These are phyloP conservation scores for Andricus quercusramuli DNA, from an alignment of 2,888 invertebrate species.

Conservation along the genomic window DNA sequence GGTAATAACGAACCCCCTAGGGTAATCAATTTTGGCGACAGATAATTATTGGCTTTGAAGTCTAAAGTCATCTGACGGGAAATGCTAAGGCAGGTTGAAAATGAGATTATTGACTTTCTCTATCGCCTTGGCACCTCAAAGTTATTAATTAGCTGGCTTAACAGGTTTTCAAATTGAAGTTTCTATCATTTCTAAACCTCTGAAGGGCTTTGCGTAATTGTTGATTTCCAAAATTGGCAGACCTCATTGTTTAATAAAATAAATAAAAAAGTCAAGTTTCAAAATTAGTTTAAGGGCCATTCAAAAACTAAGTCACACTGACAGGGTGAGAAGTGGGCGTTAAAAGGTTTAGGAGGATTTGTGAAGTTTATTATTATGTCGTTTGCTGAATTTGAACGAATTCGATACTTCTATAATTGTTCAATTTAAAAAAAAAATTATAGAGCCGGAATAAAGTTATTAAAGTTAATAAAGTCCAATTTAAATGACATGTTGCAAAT, in stretches of 20 bases:
- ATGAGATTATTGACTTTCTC: conserved; percentile 36
- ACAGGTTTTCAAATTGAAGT: neutral
- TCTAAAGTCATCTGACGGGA: conserved; percentile 47
- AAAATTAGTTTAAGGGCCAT: neutral
- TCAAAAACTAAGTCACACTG: too few relatives aligned
- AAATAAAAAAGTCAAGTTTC: neutral
- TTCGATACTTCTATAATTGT: conserved; percentile 55
- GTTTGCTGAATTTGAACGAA: conserved; percentile 64
- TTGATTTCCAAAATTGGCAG: neutral
- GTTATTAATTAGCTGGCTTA: conserved; percentile 25
- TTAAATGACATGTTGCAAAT: neutral
- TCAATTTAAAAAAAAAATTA: neutral
- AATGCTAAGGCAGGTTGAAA: conserved; percentile 21
- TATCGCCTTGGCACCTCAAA: conserved; percentile 14
- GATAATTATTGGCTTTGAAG: conserved; percentile 69
- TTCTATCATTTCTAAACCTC: too few relatives aligned
- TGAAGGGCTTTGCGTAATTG: neutral
- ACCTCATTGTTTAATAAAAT: neutral
- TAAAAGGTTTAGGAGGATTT: too few relatives aligned
- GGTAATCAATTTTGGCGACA: conserved; percentile 67
- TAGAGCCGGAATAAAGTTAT: neutral
- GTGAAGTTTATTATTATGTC: conserved; percentile 47
- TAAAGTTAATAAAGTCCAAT: neutral
- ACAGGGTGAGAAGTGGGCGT: too few relatives aligned
- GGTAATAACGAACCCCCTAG: conserved; percentile 64